Conservation (phyloP, 1,140 invertebrate genomes). For the Drosophila pallidifrons region DNA sequence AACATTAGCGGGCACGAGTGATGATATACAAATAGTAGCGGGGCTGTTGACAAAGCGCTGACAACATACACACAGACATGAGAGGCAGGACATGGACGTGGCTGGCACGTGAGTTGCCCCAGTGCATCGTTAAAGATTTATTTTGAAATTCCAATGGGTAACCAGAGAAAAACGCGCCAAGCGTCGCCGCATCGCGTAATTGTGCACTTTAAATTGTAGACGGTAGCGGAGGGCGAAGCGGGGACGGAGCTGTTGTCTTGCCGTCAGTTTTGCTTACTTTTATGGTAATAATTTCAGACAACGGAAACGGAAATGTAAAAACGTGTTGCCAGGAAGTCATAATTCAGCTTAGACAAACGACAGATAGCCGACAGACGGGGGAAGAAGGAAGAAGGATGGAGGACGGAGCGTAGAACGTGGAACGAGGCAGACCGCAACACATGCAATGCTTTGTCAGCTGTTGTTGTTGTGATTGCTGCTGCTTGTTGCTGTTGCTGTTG, state of each 20-base stretch:
- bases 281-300: slow-evolving; percentile 79
- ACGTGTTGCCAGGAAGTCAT: slow-evolving; percentile 82
- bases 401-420: no score
- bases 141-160: slow-evolving; percentile 65
- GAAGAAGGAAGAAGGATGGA: not conserved
- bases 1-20: slow-evolving; percentile 51
- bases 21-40: slow-evolving; percentile 42
- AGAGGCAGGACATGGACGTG: not conserved
- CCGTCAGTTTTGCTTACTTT: slow-evolving; percentile 69
- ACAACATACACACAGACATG: slow-evolving; percentile 15
- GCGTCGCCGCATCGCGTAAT: slow-evolving; percentile 61
- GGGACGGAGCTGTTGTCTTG: not conserved
- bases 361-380: slow-evolving; percentile 28
- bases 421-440: slow-evolving; percentile 9
- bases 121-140: slow-evolving; percentile 79
- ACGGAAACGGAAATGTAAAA: slow-evolving; percentile 82
- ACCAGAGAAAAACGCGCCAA: slow-evolving; percentile 26
- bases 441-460: slow-evolving; percentile 46
- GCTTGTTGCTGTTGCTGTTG: not conserved
- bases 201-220: slow-evolving; percentile 45
- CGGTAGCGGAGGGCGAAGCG: not conserved
- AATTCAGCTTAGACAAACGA: slow-evolving; percentile 81
- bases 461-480: slow-evolving; percentile 38
- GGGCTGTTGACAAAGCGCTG: slow-evolving; percentile 12
- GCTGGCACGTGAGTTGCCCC: slow-evolving; percentile 46